Base-by-base conservation (phyloP, 2,888 invertebrate species). In the Nemotelus pantherinus region DNA sequence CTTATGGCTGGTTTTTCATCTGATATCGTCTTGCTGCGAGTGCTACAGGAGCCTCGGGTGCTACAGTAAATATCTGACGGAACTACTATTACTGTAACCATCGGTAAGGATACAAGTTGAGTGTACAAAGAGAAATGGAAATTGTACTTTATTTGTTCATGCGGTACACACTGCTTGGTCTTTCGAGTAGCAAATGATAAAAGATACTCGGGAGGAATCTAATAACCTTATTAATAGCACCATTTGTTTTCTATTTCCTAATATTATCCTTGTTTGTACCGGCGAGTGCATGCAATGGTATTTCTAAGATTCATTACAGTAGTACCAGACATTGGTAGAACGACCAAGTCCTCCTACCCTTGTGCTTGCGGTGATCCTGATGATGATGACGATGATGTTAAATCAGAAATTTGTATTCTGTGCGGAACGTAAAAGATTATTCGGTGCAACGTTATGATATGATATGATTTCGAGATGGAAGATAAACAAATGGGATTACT, bases 161-260 rank as follows among this genome's bases (percentile, higher is more conserved):
- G 53, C 10, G 1, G 53, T 53, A 10, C 10, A 10, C 10, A 6
- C 53, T 53, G 10, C 7, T 53, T 53, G 10, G 53, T 1, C 10
- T 53, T 10, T 10, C 6, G 6, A 7, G 7, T 6, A 53, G 10
- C 53, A 63, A 7, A 63, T 41, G 6, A 25, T 43, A 10, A 58
- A 25, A 25, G 63, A 41, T 63, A 43, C 5, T 41, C 7, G 5
- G 41, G 1, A 43, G 43, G 6, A 39, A 7, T 39, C 43, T 50
- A 55, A 53, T 70, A 70, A 70, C 43, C 70, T 70, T 43, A 50
- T 43, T 70, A 55, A 70, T 70, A 70, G 4, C 53, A 47, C 25
- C 55, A 50, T 70, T 70, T 43, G 44, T 70, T 70, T 70, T 70
- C 70, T 70, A 70, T 53, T 70, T 70, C 55, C 50, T 53, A 50